A percentile compares a stretch with the other conserved stretches of the same genome.
Conservation (phyloP, 2,113 vertebrate genomes). For the Lepus timidus region DNA sequence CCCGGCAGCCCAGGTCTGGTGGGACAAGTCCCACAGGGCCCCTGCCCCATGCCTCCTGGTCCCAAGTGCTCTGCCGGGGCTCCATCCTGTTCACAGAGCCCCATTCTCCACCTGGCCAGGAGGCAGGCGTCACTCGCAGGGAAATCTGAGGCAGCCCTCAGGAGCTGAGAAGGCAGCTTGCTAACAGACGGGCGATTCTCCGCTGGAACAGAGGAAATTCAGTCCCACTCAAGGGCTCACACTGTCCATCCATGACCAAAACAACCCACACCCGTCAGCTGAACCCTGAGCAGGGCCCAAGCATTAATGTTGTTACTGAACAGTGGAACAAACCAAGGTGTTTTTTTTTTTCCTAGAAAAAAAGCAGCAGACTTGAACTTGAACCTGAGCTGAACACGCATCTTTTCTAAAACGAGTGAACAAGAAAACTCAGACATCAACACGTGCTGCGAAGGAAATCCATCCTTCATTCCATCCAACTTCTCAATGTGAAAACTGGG, state of each 20-base stretch:
- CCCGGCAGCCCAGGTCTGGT: too few relatives aligned
- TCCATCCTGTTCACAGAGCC: not conserved
- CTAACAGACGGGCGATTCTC: slow-evolving; percentile 25
- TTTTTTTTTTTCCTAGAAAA: slow-evolving; percentile 8
- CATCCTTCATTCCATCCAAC: not conserved
- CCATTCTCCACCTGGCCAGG: not conserved
- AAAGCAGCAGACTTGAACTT: slow-evolving; percentile 1
- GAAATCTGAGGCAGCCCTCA: not conserved
- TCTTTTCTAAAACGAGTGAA: slow-evolving; percentile 58
- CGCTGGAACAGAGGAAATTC: slow-evolving; percentile 62
- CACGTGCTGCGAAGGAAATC: slow-evolving; percentile 20
- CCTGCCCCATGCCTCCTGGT: accelerated
- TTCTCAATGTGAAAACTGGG: not conserved
- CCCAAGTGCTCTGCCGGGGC: not conserved
- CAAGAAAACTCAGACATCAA: slow-evolving; percentile 30
- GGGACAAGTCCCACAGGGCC: accelerated
- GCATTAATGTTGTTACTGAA: slow-evolving; percentile 49
- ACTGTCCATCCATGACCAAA: not conserved
- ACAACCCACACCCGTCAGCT: slow-evolving; percentile 16
- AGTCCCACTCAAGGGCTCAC: not conserved
- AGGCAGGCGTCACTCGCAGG: not conserved
- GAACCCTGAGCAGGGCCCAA: slow-evolving; percentile 24
- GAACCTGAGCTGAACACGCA: slow-evolving; percentile 51
- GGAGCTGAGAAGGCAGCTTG: not conserved
- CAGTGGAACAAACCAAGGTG: slow-evolving; percentile 44